Percentiles rank a stretch among this genome's conserved stretches.
Evolutionary conservation across 1,140 invertebrate genomes (phyloP).

Genomic region (Drosophila sulfurigaster): DNA sequence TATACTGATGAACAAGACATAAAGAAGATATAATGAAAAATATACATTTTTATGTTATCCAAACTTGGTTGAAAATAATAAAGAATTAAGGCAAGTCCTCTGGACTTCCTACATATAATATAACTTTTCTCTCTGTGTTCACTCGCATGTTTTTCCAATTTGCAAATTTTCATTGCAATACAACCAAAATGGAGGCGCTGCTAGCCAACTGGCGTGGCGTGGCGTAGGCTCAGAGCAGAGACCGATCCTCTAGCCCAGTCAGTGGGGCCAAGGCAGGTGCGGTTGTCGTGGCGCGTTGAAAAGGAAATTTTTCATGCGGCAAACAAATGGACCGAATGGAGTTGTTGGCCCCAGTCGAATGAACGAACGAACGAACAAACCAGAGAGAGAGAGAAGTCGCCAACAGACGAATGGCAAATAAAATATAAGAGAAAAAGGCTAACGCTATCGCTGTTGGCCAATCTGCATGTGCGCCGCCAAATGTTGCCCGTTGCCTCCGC

Average conservation of each 20-base stretch:
- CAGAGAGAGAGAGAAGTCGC: not conserved
- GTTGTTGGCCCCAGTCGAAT: constrained; percentile 39
- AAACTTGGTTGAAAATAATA: too few relatives aligned
- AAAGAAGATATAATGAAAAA: too few relatives aligned
- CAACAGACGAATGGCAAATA: constrained; percentile 34
- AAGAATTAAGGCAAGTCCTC: too few relatives aligned
- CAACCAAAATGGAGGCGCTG: constrained; percentile 57
- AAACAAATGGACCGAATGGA: constrained; percentile 66
- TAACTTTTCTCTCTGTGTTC: not conserved
- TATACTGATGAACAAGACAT: too few relatives aligned
- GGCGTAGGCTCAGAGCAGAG: constrained; percentile 41
- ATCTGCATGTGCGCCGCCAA: constrained; percentile 71
- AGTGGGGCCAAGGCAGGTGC: constrained; percentile 51
- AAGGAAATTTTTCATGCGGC: constrained; percentile 78
- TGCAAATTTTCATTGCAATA: constrained; percentile 69
- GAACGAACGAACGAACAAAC: too few relatives aligned
- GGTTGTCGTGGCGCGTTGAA: constrained; percentile 62
- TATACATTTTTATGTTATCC: too few relatives aligned
- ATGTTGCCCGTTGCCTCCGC: constrained; percentile 17
- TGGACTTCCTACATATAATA: too few relatives aligned
- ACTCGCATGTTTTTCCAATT: constrained; percentile 63
- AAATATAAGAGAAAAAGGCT: constrained; percentile 67
- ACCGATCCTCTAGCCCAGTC: constrained; percentile 10
- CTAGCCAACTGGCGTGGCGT: constrained; percentile 32
- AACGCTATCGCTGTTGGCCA: constrained; percentile 79